Evolutionary conservation across 2,888 invertebrate genomes (phyloP).

Genomic region (Pristionchus maxplancki): DNA sequence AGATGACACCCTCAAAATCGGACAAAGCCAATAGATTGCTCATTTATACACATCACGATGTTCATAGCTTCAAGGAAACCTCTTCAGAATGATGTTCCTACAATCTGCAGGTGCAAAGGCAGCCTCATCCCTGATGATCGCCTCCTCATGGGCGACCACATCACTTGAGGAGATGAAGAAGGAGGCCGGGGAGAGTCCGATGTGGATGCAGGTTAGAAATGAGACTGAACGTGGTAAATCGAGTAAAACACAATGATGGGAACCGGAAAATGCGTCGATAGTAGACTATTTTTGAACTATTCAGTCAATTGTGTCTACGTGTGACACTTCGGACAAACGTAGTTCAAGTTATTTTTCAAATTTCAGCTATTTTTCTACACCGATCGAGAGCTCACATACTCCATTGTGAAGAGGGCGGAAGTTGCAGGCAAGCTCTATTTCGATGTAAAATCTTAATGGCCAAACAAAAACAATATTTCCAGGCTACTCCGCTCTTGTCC

Average conservation of each 20-base stretch:
- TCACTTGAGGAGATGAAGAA: slow-evolving; percentile 90
- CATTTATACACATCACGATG: too few species aligned
- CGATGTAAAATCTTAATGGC: neutral
- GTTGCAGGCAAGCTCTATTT: slow-evolving; percentile 84
- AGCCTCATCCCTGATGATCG: slow-evolving; percentile 86
- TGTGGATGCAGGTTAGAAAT: slow-evolving; percentile 70
- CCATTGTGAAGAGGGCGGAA: slow-evolving; percentile 87
- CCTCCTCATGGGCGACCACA: slow-evolving; percentile 90
- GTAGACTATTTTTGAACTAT: neutral
- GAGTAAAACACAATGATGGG: too few species aligned
- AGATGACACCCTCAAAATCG: too few species aligned
- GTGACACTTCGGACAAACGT: too few species aligned
- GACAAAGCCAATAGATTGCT: too few species aligned
- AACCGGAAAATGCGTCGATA: neutral
- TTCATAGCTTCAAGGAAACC: too few species aligned
- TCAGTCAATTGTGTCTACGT: too few species aligned
- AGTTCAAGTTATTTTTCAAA: too few species aligned
- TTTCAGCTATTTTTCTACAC: slow-evolving; percentile 93
- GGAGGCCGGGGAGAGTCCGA: slow-evolving; percentile 78
- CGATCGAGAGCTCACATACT: slow-evolving; percentile 72
- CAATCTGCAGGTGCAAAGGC: slow-evolving; percentile 85
- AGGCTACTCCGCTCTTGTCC: slow-evolving; percentile 14
- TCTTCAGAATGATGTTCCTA: too few species aligned
- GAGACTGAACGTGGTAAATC: neutral
- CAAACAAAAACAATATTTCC: neutral